Evolutionary conservation across 2,888 invertebrate species (phyloP).

Genomic region (Disparrhopalites patrizii): DNA sequence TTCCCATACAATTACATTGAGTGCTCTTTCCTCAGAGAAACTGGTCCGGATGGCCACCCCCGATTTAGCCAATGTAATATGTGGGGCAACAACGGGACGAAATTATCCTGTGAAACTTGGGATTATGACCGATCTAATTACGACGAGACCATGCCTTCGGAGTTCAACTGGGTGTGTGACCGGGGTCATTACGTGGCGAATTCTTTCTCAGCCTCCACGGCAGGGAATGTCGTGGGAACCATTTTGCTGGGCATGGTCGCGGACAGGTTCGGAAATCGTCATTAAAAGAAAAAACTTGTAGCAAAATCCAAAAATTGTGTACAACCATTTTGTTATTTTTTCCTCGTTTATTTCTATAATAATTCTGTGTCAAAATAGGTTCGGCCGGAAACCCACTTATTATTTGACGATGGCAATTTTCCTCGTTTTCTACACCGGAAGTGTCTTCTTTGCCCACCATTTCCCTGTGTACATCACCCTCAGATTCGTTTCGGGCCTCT

Average conservation of each 20-base stretch:
- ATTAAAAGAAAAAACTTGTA: too few species aligned
- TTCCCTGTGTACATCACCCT: slow-evolving; percentile 26
- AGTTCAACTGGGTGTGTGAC: slow-evolving; percentile 60
- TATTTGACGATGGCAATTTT: slow-evolving; percentile 36
- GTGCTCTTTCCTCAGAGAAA: too few species aligned
- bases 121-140: slow-evolving; percentile 59
- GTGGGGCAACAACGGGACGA: background rate
- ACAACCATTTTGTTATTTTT: background rate
- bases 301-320: too few species aligned
- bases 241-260: slow-evolving; percentile 59
- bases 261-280: slow-evolving; percentile 60
- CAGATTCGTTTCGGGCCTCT: slow-evolving; percentile 31
- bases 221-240: slow-evolving; percentile 58
- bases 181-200: slow-evolving; percentile 57
- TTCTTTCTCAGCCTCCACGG: slow-evolving; percentile 56
- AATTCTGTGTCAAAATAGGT: background rate
- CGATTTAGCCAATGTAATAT: slow-evolving; percentile 26
- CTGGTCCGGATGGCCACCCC: slow-evolving; percentile 15
- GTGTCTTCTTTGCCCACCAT: slow-evolving; percentile 31
- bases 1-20: too few species aligned
- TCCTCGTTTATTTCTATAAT: background rate
- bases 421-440: slow-evolving; percentile 32
- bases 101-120: slow-evolving; percentile 53
- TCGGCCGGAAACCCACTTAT: slow-evolving; percentile 11
- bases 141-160: slow-evolving; percentile 55